Conservation (phyloP, 2,888 invertebrate genomes). For the Drosophila dives region DNA sequence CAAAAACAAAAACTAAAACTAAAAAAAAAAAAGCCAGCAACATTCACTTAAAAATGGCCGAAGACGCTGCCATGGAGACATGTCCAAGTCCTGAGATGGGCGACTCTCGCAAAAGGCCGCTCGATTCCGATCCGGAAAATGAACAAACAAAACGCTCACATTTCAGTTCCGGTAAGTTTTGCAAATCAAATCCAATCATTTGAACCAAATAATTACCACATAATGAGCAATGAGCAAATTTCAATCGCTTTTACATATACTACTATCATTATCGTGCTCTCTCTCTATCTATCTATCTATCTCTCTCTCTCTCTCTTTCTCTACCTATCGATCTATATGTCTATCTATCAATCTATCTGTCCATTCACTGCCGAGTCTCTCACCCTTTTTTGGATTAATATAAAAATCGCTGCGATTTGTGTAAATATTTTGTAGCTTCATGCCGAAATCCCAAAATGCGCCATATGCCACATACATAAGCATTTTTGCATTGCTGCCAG, state of each 20-base stretch:
- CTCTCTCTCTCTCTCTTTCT: conserved; percentile 28
- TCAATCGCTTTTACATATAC: conserved; percentile 73
- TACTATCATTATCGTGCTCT: conserved; percentile 58
- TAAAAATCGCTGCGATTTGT: conserved; percentile 42
- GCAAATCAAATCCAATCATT: conserved; percentile 64
- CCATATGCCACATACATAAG: conserved; percentile 15
- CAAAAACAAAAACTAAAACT: conserved; percentile 29
- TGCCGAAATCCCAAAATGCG: conserved; percentile 35
- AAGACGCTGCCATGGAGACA: conserved; percentile 97
- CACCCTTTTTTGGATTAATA: conserved; percentile 8
- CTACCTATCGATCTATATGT: conserved; percentile 1
- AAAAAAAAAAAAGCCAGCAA: conserved; percentile 64
- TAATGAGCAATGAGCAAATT: conserved; percentile 48
- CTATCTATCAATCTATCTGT: conserved; percentile 43
- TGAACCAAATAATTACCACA: conserved; percentile 35
- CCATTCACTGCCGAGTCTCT: conserved; percentile 42
- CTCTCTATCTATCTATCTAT: conserved; percentile 32
- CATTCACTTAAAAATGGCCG: conserved; percentile 89
- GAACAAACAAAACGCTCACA: conserved; percentile 95
- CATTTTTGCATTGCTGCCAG: conserved; percentile 16
- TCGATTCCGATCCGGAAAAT: conserved; percentile 93
- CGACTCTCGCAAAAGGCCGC: conserved; percentile 95
- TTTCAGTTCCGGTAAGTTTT: conserved; percentile 93
- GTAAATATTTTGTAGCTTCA: conserved; percentile 67
- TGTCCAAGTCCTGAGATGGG: conserved; percentile 95